A percentile compares a stretch with the other conserved stretches of the same genome.
Conservation (phyloP, 2,797 vertebrate species). For the Chrosomus eos region DNA sequence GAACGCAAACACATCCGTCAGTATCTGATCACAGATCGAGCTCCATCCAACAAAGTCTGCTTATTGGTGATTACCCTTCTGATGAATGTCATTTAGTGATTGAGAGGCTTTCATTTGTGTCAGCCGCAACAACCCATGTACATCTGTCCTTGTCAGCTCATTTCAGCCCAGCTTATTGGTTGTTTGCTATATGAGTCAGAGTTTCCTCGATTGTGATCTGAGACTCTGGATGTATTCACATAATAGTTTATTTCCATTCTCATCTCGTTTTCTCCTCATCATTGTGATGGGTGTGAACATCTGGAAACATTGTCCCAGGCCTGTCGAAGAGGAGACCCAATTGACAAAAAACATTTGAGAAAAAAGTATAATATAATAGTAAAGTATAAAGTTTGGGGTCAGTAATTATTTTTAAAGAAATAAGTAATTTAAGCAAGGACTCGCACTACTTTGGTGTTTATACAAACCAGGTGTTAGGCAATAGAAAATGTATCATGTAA, state of each 20-base stretch:
- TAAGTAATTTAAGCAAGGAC: neutral
- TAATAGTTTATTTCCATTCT: slow-evolving; percentile 36
- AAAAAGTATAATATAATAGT: neutral
- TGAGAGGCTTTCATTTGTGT: slow-evolving; percentile 23
- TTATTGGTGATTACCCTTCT: slow-evolving; percentile 21
- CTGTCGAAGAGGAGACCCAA: neutral
- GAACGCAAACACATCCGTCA: slow-evolving; percentile 66
- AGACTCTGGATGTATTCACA: slow-evolving; percentile 37
- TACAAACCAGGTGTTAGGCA: neutral
- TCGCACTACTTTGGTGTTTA: neutral
- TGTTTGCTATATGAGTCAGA: slow-evolving; percentile 31
- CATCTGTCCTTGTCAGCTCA: slow-evolving; percentile 38
- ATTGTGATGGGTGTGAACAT: neutral
- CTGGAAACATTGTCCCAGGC: neutral
- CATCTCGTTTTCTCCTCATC: slow-evolving; percentile 2
- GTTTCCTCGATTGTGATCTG: slow-evolving; percentile 31
- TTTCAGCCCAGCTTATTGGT: slow-evolving; percentile 35
- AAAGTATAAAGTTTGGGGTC: neutral
- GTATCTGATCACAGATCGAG: slow-evolving; percentile 55
- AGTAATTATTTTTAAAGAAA: neutral
- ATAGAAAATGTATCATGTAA: neutral
- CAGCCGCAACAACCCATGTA: slow-evolving; percentile 12
- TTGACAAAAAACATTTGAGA: neutral
- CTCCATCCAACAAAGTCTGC: slow-evolving; percentile 31
- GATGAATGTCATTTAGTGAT: slow-evolving; percentile 33